These are phyloP conservation scores for Petrocephalus zakoni DNA, from an alignment of 2,113 vertebrate genomes.

Conservation along the genomic window DNA sequence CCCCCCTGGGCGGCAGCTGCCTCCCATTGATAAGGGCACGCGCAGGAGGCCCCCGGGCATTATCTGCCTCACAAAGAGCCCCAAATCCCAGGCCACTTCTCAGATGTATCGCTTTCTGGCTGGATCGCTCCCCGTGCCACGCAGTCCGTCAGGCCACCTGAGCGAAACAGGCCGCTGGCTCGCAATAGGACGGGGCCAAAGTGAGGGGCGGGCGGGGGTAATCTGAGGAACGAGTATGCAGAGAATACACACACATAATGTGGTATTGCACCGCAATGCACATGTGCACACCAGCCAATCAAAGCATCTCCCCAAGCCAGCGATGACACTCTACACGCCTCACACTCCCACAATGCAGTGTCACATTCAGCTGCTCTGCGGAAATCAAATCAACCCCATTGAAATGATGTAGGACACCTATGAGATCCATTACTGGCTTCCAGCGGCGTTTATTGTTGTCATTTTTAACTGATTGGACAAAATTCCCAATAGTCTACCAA, in stretches of 20 bases:
- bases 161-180: slow-evolving; percentile 28
- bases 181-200: slow-evolving; percentile 13
- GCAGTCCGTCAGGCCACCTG: slow-evolving; percentile 40
- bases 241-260: neutral
- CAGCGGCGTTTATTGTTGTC: neutral
- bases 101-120: slow-evolving; percentile 58
- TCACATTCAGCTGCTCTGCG: slow-evolving; percentile 39
- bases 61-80: slow-evolving; percentile 49
- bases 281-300: slow-evolving; percentile 39
- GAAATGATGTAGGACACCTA: neutral
- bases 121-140: slow-evolving; percentile 28
- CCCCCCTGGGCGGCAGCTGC: slow-evolving; percentile 49
- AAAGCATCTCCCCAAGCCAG: slow-evolving; percentile 40
- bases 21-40: slow-evolving; percentile 59
- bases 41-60: slow-evolving; percentile 52
- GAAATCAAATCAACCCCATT: neutral
- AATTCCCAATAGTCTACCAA: neutral
- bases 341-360: slow-evolving; percentile 33
- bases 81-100: slow-evolving; percentile 61
- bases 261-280: neutral
- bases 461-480: neutral
- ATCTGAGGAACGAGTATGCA: neutral
- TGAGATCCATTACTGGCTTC: neutral
- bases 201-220: neutral
- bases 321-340: slow-evolving; percentile 42